Evolutionary conservation across 1,140 invertebrate genomes (phyloP).

Genomic region (Penaeus japonicus): DNA sequence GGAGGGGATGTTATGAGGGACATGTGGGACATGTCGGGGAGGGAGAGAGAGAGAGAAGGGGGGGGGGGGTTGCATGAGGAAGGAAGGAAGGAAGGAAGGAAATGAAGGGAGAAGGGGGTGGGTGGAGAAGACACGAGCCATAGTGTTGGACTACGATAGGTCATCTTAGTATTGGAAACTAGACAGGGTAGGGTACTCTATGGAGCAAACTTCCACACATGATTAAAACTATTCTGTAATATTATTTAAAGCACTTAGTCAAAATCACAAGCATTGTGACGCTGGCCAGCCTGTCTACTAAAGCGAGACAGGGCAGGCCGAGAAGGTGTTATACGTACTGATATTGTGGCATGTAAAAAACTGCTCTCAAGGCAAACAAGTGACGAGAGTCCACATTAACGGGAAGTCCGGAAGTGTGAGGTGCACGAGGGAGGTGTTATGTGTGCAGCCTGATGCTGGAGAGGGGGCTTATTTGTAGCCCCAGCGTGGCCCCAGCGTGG

Average conservation of each 20-base stretch:
- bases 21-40: not conserved
- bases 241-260: slow-evolving; percentile 57
- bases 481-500: not conserved
- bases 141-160: slow-evolving; percentile 39
- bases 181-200: slow-evolving; percentile 45
- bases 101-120: not conserved
- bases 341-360: slow-evolving; percentile 47
- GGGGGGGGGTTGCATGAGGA: not conserved
- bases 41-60: not conserved
- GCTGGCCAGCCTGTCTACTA: slow-evolving; percentile 21
- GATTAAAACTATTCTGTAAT: slow-evolving; percentile 57
- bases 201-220: slow-evolving; percentile 57
- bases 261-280: slow-evolving; percentile 56
- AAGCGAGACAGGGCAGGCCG: slow-evolving; percentile 24
- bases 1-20: not conserved
- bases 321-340: slow-evolving; percentile 30
- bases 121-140: slow-evolving; percentile 13
- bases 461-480: not conserved
- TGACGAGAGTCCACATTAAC: slow-evolving; percentile 45
- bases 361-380: slow-evolving; percentile 54
- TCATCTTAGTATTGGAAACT: slow-evolving; percentile 43
- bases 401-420: slow-evolving; percentile 46
- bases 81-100: not conserved
- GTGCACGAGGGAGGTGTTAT: not conserved
- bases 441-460: not conserved